Percentiles rank a stretch among this genome's conserved stretches.
phyloP scores from a whole-genome alignment of 2,888 invertebrate genomes.

The Oeneis ivallda region DNA sequence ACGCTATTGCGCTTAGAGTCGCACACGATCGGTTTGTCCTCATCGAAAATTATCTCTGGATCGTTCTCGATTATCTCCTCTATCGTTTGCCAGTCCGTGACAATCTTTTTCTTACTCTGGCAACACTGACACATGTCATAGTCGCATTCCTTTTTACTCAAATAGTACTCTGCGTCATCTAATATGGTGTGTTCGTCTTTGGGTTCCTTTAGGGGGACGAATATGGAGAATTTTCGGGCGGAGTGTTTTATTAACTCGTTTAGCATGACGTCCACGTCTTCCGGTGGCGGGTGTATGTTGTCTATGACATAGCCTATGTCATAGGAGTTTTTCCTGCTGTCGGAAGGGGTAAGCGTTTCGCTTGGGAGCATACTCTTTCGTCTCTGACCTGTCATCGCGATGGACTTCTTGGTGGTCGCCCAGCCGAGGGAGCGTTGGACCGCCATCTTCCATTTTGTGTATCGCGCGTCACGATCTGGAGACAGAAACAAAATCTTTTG shows the following conservation, averaged over 20 bases:
- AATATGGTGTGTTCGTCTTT: constrained; percentile 63
- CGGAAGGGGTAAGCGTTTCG: constrained; percentile 49
- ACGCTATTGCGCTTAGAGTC: constrained; percentile 51
- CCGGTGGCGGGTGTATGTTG: constrained; percentile 24
- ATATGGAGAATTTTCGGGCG: constrained; percentile 66
- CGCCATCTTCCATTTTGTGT: constrained; percentile 97
- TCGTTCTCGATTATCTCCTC: constrained; percentile 76
- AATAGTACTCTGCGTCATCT: constrained; percentile 68
- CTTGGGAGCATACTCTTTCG: constrained; percentile 58
- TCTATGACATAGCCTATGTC: constrained; percentile 47
- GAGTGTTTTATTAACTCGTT: constrained; percentile 66
- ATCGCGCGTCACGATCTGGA: constrained; percentile 90
- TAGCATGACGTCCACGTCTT: constrained; percentile 46
- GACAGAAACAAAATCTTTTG: constrained; percentile 25
- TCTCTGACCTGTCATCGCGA: constrained; percentile 88
- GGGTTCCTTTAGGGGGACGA: constrained; percentile 51
- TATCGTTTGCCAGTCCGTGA: constrained; percentile 68
- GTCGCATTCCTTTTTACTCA: constrained; percentile 71
- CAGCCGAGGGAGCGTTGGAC: constrained; percentile 95
- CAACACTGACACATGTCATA: constrained; percentile 72
- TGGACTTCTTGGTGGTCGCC: constrained; percentile 88
- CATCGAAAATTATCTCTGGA: constrained; percentile 76
- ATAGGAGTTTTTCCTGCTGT: constrained; percentile 53
- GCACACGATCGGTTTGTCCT: constrained; percentile 68
- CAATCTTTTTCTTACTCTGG: constrained; percentile 52